Evolutionary conservation across 2,888 invertebrate genomes (phyloP).

Genomic region (Incurvaria masculella): DNA sequence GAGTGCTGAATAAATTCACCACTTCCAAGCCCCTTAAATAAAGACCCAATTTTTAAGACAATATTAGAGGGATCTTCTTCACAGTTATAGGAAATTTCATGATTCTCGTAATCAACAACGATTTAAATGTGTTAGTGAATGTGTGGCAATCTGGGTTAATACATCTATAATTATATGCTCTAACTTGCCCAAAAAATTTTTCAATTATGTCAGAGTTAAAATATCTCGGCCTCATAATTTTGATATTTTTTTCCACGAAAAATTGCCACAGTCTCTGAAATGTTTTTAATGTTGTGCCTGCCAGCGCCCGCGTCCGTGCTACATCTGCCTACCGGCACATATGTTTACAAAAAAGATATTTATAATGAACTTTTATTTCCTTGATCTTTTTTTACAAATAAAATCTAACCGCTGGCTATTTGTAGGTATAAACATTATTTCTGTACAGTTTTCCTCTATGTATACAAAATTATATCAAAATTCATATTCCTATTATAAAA

Average conservation of each 20-base stretch:
- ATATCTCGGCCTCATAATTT: conserved; percentile 3
- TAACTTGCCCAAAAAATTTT: conserved; percentile 4
- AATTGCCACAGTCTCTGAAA: neutral
- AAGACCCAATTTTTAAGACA: neutral
- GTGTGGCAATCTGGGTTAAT: neutral
- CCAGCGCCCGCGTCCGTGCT: too few species aligned
- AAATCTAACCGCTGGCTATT: too few species aligned
- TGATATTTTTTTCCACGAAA: neutral
- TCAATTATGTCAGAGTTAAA: conserved; percentile 5
- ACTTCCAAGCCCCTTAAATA: neutral
- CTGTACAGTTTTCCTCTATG: too few species aligned
- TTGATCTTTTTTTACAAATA: too few species aligned
- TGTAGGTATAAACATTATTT: too few species aligned
- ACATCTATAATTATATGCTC: conserved; percentile 3
- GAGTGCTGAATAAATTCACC: neutral
- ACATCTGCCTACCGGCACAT: too few species aligned
- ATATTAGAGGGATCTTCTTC: neutral
- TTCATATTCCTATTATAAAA: too few species aligned
- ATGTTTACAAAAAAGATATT: too few species aligned
- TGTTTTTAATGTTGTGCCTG: conserved; percentile 1
- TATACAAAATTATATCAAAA: too few species aligned
- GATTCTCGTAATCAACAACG: conserved; percentile 1
- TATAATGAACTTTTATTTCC: too few species aligned
- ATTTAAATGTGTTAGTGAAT: neutral
- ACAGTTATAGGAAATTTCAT: conserved; percentile 1